Conservation (phyloP, 2,888 invertebrate genomes). For the Orchesellides sinensis region DNA sequence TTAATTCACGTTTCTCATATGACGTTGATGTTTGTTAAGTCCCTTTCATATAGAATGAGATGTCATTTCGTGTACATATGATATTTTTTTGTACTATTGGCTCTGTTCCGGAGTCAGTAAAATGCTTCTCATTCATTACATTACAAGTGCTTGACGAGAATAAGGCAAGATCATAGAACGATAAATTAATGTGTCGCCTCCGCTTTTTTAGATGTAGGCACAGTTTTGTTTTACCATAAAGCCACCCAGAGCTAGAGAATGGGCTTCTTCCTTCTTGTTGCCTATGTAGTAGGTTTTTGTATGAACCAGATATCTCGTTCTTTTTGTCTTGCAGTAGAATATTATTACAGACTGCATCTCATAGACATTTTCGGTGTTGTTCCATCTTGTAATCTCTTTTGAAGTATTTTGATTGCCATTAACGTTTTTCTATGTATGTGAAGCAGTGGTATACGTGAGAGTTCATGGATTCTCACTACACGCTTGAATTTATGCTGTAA, state of each 20-base stretch:
- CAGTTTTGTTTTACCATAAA: conserved; percentile 32
- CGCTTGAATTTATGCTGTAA: conserved; percentile 9
- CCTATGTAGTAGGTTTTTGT: not conserved
- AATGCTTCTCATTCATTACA: conserved; percentile 41
- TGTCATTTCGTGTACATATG: conserved; percentile 30
- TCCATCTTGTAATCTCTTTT: conserved; percentile 35
- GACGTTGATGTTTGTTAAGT: conserved; percentile 16
- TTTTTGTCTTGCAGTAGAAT: conserved; percentile 48
- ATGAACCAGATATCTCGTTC: conserved; percentile 21
- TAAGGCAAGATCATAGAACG: conserved; percentile 40
- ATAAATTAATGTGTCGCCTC: conserved; percentile 54
- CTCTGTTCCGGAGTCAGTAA: conserved; percentile 50
- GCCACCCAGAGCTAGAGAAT: conserved; percentile 52
- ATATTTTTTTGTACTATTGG: conserved; percentile 44
- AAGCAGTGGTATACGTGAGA: not conserved
- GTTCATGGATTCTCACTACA: not conserved
- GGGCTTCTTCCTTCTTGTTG: not conserved
- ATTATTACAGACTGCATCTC: conserved; percentile 36
- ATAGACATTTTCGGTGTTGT: conserved; percentile 19
- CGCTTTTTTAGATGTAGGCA: conserved; percentile 39
- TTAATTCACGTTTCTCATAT: conserved; percentile 39
- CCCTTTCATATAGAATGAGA: conserved; percentile 42
- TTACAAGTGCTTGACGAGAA: not conserved
- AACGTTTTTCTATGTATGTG: conserved; percentile 24
- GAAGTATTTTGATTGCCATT: conserved; percentile 68